Evolutionary conservation across 2,113 vertebrate genomes (phyloP).

Genomic region (Noctilio leporinus): DNA sequence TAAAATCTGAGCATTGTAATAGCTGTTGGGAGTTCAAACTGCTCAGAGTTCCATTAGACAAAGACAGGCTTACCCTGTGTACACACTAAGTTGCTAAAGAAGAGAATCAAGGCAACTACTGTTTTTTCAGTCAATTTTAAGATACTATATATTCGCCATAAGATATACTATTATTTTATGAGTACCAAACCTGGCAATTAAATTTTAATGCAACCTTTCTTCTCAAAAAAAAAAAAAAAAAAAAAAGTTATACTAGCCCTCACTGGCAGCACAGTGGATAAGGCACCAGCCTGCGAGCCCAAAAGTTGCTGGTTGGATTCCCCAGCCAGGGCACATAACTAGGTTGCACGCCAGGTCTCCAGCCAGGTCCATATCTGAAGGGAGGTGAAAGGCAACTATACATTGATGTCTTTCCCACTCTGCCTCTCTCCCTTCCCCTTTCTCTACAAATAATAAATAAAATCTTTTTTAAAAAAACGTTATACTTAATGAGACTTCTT

Average conservation of each 20-base stretch:
- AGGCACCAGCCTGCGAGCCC: too few species aligned
- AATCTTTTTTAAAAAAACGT: too few species aligned
- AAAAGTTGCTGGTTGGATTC: too few species aligned
- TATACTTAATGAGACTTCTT: not conserved
- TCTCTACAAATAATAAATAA: too few species aligned
- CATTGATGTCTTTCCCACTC: too few species aligned
- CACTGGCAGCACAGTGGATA: too few species aligned
- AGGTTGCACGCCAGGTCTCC: too few species aligned
- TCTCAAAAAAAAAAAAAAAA: constrained; percentile 17
- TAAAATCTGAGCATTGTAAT: not conserved
- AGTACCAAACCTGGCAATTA: not conserved
- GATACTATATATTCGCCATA: not conserved
- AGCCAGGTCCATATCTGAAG: too few species aligned
- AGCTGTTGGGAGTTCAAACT: not conserved
- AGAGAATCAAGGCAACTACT: not conserved
- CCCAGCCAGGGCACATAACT: too few species aligned
- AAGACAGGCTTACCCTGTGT: not conserved
- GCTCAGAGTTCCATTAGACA: not conserved
- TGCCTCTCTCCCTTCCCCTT: too few species aligned
- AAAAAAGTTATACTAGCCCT: too few species aligned
- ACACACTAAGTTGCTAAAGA: not conserved
- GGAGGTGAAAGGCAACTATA: too few species aligned
- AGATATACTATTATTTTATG: not conserved
- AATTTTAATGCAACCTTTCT: not conserved
- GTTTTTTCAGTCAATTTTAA: not conserved